These are phyloP conservation scores for Ophioninae sp. DNA, from an alignment of 2,888 invertebrate genomes.

Conservation along the genomic window DNA sequence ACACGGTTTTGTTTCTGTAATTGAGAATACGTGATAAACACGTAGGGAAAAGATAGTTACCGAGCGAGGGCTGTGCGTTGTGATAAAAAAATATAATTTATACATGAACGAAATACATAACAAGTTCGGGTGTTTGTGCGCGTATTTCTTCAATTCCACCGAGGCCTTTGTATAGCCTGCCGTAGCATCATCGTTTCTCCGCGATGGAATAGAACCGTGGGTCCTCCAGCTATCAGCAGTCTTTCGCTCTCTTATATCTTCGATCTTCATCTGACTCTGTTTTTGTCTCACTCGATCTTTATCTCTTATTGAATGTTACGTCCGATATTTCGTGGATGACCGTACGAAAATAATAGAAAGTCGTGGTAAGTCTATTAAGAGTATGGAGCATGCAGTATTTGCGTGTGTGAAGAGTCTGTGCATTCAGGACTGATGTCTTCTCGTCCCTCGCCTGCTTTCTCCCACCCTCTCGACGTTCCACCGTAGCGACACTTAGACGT, in stretches of 20 bases:
- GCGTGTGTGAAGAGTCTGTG: not conserved
- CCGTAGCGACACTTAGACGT: conserved; percentile 68
- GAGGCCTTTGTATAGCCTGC: not conserved
- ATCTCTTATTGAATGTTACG: conserved; percentile 18
- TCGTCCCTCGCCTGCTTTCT: conserved; percentile 29
- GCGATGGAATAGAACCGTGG: conserved; percentile 38
- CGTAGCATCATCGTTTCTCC: not conserved
- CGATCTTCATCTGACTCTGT: conserved; percentile 37
- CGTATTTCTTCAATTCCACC: conserved; percentile 1
- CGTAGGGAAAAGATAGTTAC: not conserved
- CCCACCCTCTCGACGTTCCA: conserved; percentile 47
- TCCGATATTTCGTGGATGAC: conserved; percentile 5
- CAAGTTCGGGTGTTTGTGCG: conserved; percentile 3
- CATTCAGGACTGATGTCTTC: conserved; percentile 2
- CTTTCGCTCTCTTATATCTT: not conserved
- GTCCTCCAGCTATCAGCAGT: conserved; percentile 44
- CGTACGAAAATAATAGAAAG: conserved; percentile 21
- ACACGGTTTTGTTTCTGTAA: not conserved
- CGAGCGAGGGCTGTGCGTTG: not conserved
- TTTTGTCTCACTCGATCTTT: conserved; percentile 43
- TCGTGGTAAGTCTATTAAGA: conserved; percentile 27
- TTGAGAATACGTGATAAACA: not conserved
- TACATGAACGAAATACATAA: not conserved
- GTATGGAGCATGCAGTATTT: not conserved
- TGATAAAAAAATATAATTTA: not conserved